phyloP scores from a whole-genome alignment of 2,113 vertebrate genomes.

The Chaenogobius annularis region DNA sequence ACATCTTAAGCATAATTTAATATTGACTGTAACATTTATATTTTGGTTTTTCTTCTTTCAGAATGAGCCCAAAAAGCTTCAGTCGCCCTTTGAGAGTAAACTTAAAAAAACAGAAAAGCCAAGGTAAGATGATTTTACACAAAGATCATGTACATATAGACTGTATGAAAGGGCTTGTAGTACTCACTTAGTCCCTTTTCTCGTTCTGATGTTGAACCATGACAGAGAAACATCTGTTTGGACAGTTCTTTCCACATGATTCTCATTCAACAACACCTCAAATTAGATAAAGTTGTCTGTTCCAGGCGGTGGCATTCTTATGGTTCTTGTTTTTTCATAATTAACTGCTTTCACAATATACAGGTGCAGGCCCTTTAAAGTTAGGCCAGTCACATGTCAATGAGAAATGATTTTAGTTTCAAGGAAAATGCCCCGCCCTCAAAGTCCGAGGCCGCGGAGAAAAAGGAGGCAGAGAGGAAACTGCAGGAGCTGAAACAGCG shows the following conservation, averaged over 20 bases:
- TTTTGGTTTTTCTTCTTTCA: conserved; percentile 37
- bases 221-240: too few species aligned
- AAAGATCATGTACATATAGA: too few species aligned
- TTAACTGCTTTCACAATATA: background rate
- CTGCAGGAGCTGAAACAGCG: conserved; percentile 86
- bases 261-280: too few species aligned
- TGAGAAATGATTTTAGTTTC: background rate
- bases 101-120: conserved; percentile 85
- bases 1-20: background rate
- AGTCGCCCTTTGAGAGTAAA: conserved; percentile 77
- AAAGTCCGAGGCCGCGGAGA: conserved; percentile 73
- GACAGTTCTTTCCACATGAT: too few species aligned
- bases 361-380: background rate
- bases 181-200: too few species aligned
- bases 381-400: background rate
- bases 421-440: conserved; percentile 50
- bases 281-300: too few species aligned
- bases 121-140: conserved; percentile 71
- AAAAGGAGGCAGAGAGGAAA: conserved; percentile 83
- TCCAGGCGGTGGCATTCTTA: too few species aligned
- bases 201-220: too few species aligned
- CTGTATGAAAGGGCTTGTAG: too few species aligned
- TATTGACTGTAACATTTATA: background rate
- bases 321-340: background rate
- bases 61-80: conserved; percentile 83